Conservation (phyloP, 2,888 invertebrate genomes). For the Andrena praecox region DNA sequence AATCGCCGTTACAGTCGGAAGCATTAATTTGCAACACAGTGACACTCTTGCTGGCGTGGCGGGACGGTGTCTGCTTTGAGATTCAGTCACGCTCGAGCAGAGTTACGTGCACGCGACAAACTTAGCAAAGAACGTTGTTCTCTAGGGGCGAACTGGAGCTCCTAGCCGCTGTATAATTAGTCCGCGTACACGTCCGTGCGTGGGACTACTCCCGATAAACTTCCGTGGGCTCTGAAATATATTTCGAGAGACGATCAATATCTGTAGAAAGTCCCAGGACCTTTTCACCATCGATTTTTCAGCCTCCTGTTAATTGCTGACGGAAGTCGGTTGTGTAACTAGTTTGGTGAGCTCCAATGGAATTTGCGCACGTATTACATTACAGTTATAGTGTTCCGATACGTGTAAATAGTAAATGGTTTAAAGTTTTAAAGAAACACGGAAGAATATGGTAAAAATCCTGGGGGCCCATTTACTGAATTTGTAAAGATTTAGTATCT, state of each 20-base stretch:
- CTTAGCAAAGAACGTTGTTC: slow-evolving; percentile 17
- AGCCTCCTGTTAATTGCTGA: not conserved
- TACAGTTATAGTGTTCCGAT: not conserved
- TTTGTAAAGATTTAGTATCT: no score
- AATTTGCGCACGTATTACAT: not conserved
- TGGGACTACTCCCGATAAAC: slow-evolving; percentile 25
- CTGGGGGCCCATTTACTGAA: no score
- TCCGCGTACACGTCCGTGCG: slow-evolving; percentile 13
- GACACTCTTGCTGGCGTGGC: not conserved
- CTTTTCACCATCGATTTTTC: not conserved
- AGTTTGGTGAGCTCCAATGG: not conserved
- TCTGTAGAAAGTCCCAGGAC: slow-evolving; percentile 16
- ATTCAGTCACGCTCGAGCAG: not conserved
- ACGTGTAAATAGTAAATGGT: no score
- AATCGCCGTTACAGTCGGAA: not conserved
- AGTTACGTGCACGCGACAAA: slow-evolving; percentile 25
- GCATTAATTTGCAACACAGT: slow-evolving; percentile 22
- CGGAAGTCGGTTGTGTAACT: not conserved
- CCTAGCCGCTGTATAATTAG: slow-evolving; percentile 25
- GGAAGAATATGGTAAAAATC: no score
- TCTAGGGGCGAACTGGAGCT: slow-evolving; percentile 11
- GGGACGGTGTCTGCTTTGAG: not conserved
- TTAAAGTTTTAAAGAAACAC: no score
- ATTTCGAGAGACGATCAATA: slow-evolving; percentile 17
- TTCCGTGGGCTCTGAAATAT: slow-evolving; percentile 3